Evolutionary conservation across 37 sponge, comb jelly and placozoan genomes (phyloP).

Genomic region (Beroe forskalii): DNA sequence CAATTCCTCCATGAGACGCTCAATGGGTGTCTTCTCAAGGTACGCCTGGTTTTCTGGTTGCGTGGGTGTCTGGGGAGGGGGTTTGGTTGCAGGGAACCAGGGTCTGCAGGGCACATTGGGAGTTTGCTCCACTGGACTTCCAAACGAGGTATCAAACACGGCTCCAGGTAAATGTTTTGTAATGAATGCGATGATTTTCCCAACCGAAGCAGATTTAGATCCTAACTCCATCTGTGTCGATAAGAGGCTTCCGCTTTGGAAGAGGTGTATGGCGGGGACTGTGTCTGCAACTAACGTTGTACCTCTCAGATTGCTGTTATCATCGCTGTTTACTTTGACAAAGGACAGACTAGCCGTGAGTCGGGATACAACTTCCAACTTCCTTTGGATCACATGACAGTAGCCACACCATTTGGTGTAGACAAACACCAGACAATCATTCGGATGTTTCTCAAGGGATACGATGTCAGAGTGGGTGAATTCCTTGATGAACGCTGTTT

Average conservation of each 20-base stretch:
- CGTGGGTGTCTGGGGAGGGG: not conserved
- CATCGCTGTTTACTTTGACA: not conserved
- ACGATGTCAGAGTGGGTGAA: not conserved
- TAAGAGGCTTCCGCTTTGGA: not conserved
- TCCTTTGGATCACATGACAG: not conserved
- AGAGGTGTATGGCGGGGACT: not conserved
- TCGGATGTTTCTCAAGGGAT: not conserved
- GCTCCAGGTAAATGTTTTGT: not conserved
- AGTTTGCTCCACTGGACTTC: not conserved
- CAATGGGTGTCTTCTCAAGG: not conserved
- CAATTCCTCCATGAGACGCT: not conserved
- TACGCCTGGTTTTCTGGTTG: not conserved
- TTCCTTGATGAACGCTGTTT: not conserved
- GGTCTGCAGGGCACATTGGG: not conserved
- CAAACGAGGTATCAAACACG: not conserved
- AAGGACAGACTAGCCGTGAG: not conserved
- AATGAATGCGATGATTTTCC: not conserved
- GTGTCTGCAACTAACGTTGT: not conserved
- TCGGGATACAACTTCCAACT: not conserved
- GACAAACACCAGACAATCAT: not conserved
- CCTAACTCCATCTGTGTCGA: not conserved
- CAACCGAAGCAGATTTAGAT: not conserved
- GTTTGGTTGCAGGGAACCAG: not conserved
- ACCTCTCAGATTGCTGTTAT: not conserved
- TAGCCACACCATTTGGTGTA: conserved; percentile 44